A percentile compares a stretch with the other conserved stretches of the same genome.
These are phyloP conservation scores for Drosophila tristis DNA, from an alignment of 1,140 invertebrate species.

Conservation along the genomic window DNA sequence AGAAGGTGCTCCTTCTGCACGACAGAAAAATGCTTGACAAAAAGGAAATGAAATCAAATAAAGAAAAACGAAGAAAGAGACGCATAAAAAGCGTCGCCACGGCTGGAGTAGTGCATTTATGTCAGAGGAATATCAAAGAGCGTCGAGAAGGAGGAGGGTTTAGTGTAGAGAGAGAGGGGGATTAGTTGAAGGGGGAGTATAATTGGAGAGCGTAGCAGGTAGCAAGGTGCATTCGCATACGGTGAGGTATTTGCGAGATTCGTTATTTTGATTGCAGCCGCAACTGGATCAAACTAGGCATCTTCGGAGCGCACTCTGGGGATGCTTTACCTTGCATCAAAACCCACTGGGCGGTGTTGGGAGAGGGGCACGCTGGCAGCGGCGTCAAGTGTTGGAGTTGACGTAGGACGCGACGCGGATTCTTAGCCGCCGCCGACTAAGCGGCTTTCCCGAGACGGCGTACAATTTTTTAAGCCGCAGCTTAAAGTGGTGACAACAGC, in stretches of 20 bases:
- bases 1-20: constrained; percentile 60
- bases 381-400: constrained; percentile 66
- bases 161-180: neutral
- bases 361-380: neutral
- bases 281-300: too few relatives aligned
- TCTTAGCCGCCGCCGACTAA: constrained; percentile 51
- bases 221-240: too few relatives aligned
- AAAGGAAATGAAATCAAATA: constrained; percentile 78
- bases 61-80: constrained; percentile 42
- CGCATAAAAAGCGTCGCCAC: constrained; percentile 55
- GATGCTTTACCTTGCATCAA: too few relatives aligned
- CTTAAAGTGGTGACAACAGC: constrained; percentile 79
- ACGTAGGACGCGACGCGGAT: constrained; percentile 52
- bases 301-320: too few relatives aligned
- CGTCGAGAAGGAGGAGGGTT: neutral
- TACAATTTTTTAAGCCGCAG: constrained; percentile 68
- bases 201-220: too few relatives aligned
- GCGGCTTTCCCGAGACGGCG: constrained; percentile 36
- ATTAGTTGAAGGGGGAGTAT: neutral
- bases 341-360: too few relatives aligned
- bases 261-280: too few relatives aligned
- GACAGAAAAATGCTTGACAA: constrained; percentile 60
- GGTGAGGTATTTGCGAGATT: too few relatives aligned
- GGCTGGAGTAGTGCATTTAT: constrained; percentile 57
- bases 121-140: constrained; percentile 5